phyloP scores from a whole-genome alignment of 2,797 vertebrate species.

The Trematomus bernacchii region DNA sequence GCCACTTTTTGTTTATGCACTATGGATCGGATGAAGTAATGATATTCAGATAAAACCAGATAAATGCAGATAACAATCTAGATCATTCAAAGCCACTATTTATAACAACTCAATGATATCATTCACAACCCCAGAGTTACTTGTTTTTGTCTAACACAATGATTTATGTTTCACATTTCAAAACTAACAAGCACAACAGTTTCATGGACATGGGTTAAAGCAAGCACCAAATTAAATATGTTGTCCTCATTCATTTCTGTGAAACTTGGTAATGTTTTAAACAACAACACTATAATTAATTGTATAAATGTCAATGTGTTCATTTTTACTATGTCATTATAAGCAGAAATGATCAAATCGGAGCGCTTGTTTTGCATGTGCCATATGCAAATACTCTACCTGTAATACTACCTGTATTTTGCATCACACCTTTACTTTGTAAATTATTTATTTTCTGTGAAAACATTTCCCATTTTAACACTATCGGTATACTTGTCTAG shows the following conservation, averaged over 20 bases:
- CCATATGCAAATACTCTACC: slow-evolving; percentile 36
- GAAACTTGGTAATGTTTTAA: slow-evolving; percentile 9
- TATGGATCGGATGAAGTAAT: slow-evolving; percentile 19
- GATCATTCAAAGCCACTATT: slow-evolving; percentile 65
- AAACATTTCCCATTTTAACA: slow-evolving; percentile 63
- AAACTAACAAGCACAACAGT: slow-evolving; percentile 23
- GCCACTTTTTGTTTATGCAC: slow-evolving; percentile 66
- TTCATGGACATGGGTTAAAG: slow-evolving; percentile 11
- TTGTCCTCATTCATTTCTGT: slow-evolving; percentile 10
- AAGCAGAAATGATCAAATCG: slow-evolving; percentile 30
- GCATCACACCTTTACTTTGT: slow-evolving; percentile 44
- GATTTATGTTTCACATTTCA: slow-evolving; percentile 16
- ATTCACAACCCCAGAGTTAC: neutral
- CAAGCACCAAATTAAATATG: neutral
- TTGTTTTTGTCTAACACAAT: slow-evolving; percentile 15
- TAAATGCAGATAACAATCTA: slow-evolving; percentile 16
- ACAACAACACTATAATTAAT: slow-evolving; percentile 5
- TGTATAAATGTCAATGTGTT: slow-evolving; percentile 35
- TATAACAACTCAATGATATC: slow-evolving; percentile 15
- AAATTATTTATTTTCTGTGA: slow-evolving; percentile 80
- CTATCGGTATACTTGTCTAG: slow-evolving; percentile 47
- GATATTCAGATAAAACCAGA: neutral
- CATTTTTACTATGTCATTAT: slow-evolving; percentile 26
- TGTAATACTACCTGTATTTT: slow-evolving; percentile 18
- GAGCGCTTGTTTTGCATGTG: slow-evolving; percentile 58